Conservation (phyloP, 2,113 vertebrate genomes). For the Phalacrocorax aristotelis region DNA sequence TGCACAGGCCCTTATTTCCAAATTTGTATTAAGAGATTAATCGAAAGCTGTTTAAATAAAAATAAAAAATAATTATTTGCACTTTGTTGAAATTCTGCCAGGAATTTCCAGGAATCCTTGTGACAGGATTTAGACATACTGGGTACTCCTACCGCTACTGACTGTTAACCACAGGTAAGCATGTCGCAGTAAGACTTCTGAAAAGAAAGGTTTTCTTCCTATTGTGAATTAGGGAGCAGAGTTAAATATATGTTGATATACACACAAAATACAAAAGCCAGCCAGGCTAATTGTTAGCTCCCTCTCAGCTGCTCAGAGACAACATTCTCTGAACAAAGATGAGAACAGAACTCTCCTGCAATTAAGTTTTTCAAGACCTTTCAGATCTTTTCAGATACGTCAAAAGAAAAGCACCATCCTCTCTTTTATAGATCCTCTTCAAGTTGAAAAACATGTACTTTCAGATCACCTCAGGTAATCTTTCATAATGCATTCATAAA, state of each 20-base stretch:
- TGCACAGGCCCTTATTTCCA: not conserved
- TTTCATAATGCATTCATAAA: not conserved
- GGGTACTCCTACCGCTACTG: not conserved
- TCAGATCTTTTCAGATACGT: not conserved
- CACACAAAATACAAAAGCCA: not conserved
- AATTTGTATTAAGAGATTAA: not conserved
- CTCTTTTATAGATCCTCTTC: not conserved
- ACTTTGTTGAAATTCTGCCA: not conserved
- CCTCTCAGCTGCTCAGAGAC: not conserved
- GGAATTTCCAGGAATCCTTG: not conserved
- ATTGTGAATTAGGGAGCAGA: not conserved
- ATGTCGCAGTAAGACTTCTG: not conserved
- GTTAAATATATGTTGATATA: not conserved
- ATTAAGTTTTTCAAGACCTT: not conserved
- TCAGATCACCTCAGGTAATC: slow-evolving; percentile 1
- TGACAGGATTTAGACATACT: not conserved
- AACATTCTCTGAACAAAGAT: not conserved
- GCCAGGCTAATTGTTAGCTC: not conserved
- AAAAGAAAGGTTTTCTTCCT: not conserved
- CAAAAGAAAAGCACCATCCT: not conserved
- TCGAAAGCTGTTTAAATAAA: not conserved
- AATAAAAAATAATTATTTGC: not conserved
- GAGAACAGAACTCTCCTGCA: not conserved
- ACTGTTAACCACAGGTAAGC: not conserved
- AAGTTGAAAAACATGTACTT: not conserved